Base-by-base conservation (phyloP, 2,888 invertebrate genomes). In the Caenorhabditis sulstoni region DNA sequence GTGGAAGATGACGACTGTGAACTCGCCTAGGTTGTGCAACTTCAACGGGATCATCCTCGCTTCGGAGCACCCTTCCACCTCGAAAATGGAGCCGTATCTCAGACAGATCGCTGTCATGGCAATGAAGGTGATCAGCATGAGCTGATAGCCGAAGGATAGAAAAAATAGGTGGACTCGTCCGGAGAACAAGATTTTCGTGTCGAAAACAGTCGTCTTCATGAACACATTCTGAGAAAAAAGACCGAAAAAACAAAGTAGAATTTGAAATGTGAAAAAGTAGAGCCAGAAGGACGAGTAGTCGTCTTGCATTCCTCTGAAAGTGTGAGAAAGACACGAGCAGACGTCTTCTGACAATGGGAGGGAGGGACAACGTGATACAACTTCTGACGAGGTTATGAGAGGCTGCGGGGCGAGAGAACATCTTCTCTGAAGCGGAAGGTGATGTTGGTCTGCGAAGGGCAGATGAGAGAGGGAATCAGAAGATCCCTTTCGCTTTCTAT, bases 21-120 rank as follows among this genome's bases (percentile, higher is more conserved):
- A 73, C 37, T 73, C 73, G 14, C 73, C 73, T 3, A 65, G 59
- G 23, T 68, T 68, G 35, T 68, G 68, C 12, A 68, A 18, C 29
- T 59, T 59, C 45, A 68, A 11, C 0, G 68, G 68, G 23, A 68
- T 59, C 52, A 68, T 68, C 41, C 68, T 41, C 1, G 59, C 68
- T 35, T 52, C 68, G 1, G 18, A 5, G 29, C 68, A 68, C 23
- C 52, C 68, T 18, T 49, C 52, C 12, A 68, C 45, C 35, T 68
- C 68, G 29, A 68, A 68, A 52, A 68, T 68, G 41, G 68, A 52
- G 16, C 68, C 68, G 44, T 45, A 68, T 12, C 29, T 23, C 0
- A 68, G 59, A 37, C 68, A 68, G 18, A 68, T 50, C 1, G 23
- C 18, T 12, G 68, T 59, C 59, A 68, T 68, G 14, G 45, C 44